Evolutionary conservation across 2,888 invertebrate species (phyloP).

Genomic region (Caradrina kadenii): DNA sequence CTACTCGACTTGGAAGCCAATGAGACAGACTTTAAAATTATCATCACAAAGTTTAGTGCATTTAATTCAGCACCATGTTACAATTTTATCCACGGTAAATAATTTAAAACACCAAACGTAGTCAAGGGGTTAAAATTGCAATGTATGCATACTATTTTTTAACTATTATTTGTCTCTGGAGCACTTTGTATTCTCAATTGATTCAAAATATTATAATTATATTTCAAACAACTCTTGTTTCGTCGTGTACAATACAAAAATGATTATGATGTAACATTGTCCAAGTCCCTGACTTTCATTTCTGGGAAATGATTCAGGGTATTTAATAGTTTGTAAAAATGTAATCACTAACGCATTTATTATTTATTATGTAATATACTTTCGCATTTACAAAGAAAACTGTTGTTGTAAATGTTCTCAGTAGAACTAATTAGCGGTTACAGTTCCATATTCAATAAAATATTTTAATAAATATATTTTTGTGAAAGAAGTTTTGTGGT

Average conservation of each 20-base stretch:
- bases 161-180: constrained; percentile 52
- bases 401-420: constrained; percentile 69
- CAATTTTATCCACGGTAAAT: constrained; percentile 29
- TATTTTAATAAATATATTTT: constrained; percentile 87
- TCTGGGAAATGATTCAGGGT: constrained; percentile 63
- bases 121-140: constrained; percentile 38
- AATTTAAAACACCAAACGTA: constrained; percentile 48
- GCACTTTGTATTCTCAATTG: constrained; percentile 48
- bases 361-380: constrained; percentile 61
- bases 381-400: constrained; percentile 69
- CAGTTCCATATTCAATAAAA: constrained; percentile 84
- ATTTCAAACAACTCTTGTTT: constrained; percentile 53
- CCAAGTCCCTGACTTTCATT: constrained; percentile 53
- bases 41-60: constrained; percentile 42
- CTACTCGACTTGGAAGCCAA: constrained; percentile 21
- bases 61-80: constrained; percentile 27
- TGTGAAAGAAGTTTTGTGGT: constrained; percentile 85
- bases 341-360: constrained; percentile 65
- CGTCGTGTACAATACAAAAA: constrained; percentile 50
- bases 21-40: constrained; percentile 12
- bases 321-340: constrained; percentile 42
- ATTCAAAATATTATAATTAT: constrained; percentile 52
- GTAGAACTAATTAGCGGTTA: constrained; percentile 75
- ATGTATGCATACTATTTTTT: constrained; percentile 48
- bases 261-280: constrained; percentile 59